Base-by-base conservation (phyloP, 2,797 vertebrate genomes). In the Denticeps clupeoides region DNA sequence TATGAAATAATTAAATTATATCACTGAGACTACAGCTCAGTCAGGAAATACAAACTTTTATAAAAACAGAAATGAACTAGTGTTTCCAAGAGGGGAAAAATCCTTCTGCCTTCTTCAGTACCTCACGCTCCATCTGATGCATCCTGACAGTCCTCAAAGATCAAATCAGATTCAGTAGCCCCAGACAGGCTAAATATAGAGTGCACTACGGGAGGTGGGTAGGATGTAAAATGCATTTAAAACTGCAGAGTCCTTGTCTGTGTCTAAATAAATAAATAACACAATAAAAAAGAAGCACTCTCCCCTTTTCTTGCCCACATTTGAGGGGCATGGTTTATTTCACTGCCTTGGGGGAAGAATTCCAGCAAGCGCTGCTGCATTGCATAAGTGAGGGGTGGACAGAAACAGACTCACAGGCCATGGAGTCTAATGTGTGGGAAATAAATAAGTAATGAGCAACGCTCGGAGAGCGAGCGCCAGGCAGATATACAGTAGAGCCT, bases 161-260 rank as follows among this genome's bases (percentile, higher is more conserved):
- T 59, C 48, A 54, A 56, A 62, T 59, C 56, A 59, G 28, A 59
- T 53, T 59, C 50, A 32, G 42, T 42, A 13, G 50, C 47, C n/a
- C 47, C 47, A 55, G 56, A 55, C 55, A 46, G 38, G 40, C 50
- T 59, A 62, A 56, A 65, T 59, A 62, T 65, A 62, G 56, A 55
- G 41, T 59, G 29, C 25, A n/a, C 38, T 32, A 28, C 31, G 33
- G 22, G 7, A 40, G 32, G 28, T 24, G 25, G 21, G 22, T 43
- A 11, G 12, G 11, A 23, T 11, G 16, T 11, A 25, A 19, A 48
- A 49, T 19, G 19, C 37, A 37, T 45, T 63, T 55, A 59, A 63
- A 63, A 53, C 53, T 32, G 45, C 62, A 55, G 45, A 41, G 43
- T 44, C 15, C 26, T 24, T 46, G 35, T 29, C 19, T 16, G 21